phyloP scores from a whole-genome alignment of 2,113 vertebrate species.

The Leucoraja erinaceus region DNA sequence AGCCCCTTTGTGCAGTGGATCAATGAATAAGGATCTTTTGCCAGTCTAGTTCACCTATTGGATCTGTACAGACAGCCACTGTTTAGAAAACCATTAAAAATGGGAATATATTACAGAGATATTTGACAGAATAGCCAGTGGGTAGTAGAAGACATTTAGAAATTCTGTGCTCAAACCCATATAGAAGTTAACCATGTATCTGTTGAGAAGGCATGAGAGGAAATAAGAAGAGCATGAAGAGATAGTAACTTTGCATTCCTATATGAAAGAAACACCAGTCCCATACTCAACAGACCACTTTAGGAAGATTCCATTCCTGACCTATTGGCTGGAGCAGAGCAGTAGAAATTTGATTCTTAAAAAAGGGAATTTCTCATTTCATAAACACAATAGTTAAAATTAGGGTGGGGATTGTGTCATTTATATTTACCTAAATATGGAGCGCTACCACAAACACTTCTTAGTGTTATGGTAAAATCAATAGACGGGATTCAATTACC shows the following conservation, averaged over 20 bases:
- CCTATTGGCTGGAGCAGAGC: neutral
- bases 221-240: neutral
- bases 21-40: too few relatives aligned
- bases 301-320: neutral
- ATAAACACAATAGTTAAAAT: neutral
- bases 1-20: too few relatives aligned
- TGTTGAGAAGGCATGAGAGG: neutral
- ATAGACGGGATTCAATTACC: constrained; percentile 17
- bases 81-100: neutral
- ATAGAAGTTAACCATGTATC: neutral
- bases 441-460: neutral
- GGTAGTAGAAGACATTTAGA: neutral
- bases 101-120: neutral
- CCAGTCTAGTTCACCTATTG: neutral
- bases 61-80: neutral
- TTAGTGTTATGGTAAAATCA: neutral
- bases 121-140: neutral
- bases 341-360: neutral
- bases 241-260: neutral
- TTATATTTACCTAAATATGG: neutral
- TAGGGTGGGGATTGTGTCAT: neutral
- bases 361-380: neutral
- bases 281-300: neutral
- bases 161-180: neutral
- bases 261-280: neutral